Evolutionary conservation across 1,140 invertebrate species (phyloP).

Genomic region (Trinorchestia longiramus): DNA sequence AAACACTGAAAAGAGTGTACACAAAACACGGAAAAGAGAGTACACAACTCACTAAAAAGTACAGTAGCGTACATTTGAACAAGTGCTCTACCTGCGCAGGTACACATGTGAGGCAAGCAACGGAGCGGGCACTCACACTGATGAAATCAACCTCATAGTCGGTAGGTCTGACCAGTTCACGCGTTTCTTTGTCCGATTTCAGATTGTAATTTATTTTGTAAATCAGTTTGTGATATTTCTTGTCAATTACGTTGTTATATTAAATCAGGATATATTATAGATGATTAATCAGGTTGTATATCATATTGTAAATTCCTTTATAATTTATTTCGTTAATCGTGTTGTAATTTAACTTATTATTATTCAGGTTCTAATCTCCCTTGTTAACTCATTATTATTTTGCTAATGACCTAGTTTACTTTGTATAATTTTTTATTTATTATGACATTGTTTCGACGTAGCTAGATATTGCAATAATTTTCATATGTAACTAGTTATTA

Average conservation of each 20-base stretch:
- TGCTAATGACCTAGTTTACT: neutral
- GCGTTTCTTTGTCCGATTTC: neutral
- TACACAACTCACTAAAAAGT: neutral
- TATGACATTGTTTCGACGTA: neutral
- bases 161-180: constrained; percentile 47
- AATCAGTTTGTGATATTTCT: neutral
- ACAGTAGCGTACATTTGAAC: neutral
- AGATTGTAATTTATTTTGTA: neutral
- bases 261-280: no score
- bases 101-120: constrained; percentile 63
- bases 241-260: no score
- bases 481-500: neutral
- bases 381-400: neutral
- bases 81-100: neutral
- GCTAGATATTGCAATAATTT: neutral
- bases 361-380: neutral
- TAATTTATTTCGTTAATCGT: neutral
- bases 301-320: no score
- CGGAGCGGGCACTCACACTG: constrained; percentile 59
- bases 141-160: constrained; percentile 57
- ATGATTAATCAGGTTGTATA: no score
- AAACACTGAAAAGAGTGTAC: neutral
- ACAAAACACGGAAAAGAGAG: no score
- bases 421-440: neutral
- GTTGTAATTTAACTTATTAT: no score